Conservation (phyloP, 2,888 invertebrate genomes). For the Brenthis daphne region DNA sequence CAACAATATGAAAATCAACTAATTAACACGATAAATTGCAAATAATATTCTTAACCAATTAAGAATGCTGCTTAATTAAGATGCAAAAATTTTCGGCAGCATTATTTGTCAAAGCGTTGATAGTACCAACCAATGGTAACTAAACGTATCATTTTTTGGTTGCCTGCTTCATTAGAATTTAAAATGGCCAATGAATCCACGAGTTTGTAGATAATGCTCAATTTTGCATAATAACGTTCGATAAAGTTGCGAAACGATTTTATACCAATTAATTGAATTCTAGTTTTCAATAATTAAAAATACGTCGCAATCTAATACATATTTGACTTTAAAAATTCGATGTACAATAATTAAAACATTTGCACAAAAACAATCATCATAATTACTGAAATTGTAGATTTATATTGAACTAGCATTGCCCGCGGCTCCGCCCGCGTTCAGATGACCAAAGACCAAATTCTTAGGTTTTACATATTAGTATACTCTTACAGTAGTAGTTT, state of each 20-base stretch:
- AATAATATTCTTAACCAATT: not conserved
- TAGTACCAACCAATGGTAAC: not conserved
- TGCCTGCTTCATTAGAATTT: constrained; percentile 4
- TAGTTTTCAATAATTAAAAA: constrained; percentile 14
- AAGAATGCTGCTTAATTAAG: not conserved
- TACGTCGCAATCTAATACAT: constrained; percentile 4
- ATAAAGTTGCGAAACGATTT: constrained; percentile 12
- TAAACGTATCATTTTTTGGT: constrained; percentile 16
- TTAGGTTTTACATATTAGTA: no score
- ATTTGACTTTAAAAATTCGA: not conserved
- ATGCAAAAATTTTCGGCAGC: constrained; percentile 5
- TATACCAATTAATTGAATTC: constrained; percentile 18
- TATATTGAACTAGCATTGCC: no score
- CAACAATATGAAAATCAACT: not conserved
- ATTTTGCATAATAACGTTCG: constrained; percentile 21
- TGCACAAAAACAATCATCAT: no score
- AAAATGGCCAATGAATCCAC: constrained; percentile 20
- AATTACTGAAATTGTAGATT: no score
- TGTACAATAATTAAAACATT: no score
- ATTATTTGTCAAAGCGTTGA: not conserved
- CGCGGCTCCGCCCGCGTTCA: no score
- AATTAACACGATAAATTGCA: not conserved
- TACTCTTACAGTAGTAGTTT: no score
- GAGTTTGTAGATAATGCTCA: constrained; percentile 21
- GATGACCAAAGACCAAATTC: no score